Base-by-base conservation (phyloP, 2,888 invertebrate genomes). In the Melinaea menophilus region DNA sequence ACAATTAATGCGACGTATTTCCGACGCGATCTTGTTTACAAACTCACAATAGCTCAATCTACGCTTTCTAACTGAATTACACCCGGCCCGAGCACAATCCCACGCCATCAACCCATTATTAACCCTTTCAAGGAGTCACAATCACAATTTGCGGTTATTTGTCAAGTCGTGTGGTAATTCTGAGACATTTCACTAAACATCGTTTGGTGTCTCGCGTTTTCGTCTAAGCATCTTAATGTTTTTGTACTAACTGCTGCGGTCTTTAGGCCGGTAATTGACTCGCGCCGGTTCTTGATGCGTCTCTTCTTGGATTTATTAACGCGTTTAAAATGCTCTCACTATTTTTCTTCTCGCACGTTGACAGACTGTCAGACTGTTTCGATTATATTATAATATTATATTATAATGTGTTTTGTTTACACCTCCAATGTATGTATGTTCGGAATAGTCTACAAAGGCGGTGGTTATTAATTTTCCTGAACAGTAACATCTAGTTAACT, bases 91-190 rank as follows among this genome's bases (percentile, higher is more conserved):
- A 71, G 69, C 81, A 84, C 84, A 84, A 83, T 85, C 85, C 82
- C 82, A 84, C 85, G 82, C 75, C 81, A 76, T 78, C 73, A 72
- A 69, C 72, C 73, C 82, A 87, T 86, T 89, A 90, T 89, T 88
- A 90, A 88, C 87, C 89, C 88, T 85, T 90, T 88, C 86, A 88
- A 80, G 81, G 80, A 81, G 79, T 80, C 81, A 84, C 84, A 88
- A 88, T 88, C 79, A 81, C 86, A 88, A 86, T 87, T 87, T 90
- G 88, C 79, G 90, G 90, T 87, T 86, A 80, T 87, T 87, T 86
- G 89, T 83, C 82, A 84, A 79, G 74, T 73, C 77, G 74, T 73
- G 75, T 82, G 80, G 51, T 51, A 31, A 81, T 79, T 69, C 73
- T 71, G 76, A 76, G 77, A 76, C 76, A 76, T 78, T 79, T 77